Base-by-base conservation (phyloP, 1,140 invertebrate genomes). In the Nilaparvata lugens region DNA sequence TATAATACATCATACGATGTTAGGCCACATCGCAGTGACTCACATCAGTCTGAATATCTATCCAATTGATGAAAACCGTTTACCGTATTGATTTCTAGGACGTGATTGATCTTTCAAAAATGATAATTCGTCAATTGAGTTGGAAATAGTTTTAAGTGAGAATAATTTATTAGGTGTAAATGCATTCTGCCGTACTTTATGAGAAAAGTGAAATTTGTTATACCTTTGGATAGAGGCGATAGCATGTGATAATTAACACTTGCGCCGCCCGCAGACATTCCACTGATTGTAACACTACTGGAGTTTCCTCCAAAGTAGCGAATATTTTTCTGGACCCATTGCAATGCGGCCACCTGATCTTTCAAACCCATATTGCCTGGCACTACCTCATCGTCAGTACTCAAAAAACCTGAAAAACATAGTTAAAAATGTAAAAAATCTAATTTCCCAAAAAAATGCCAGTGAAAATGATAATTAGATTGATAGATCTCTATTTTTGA, bases 261-360 rank as follows among this genome's bases (percentile, higher is more conserved):
- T 4, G 65, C 73, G 0, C 70, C 72, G 21, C 73, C 75, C 48
- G 28, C 19, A 1, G 23, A 40, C 48, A 76, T 72, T 14, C 70
- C 68, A 42, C 70, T 67, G 2, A 72, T 58, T 13, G 67, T 68
- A 5, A 72, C 69, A 51, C 66, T 62, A 21, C 70, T 67, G 0
- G 73, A 68, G 64, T 81, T 76, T 6, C 78, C 77, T 43, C 75
- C 75, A 65, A 71, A 71, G 18, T 62, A 21, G 16, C 48, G 35
- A 23, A 72, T 69, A 63, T 72, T 63, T 6, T 63, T 48, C 43
- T 60, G 40, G 55, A 70, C 31, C 66, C 62, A 64, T 64, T 68
- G 11, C 11, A 65, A 21, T 13, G 63, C 59, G 54, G 61, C 40
- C n/a, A 40, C 23, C 62, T 76, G 72, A 63, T 80, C 79, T 61